phyloP scores from a whole-genome alignment of 2,797 vertebrate species.

The Acanthurus leucopareius region DNA sequence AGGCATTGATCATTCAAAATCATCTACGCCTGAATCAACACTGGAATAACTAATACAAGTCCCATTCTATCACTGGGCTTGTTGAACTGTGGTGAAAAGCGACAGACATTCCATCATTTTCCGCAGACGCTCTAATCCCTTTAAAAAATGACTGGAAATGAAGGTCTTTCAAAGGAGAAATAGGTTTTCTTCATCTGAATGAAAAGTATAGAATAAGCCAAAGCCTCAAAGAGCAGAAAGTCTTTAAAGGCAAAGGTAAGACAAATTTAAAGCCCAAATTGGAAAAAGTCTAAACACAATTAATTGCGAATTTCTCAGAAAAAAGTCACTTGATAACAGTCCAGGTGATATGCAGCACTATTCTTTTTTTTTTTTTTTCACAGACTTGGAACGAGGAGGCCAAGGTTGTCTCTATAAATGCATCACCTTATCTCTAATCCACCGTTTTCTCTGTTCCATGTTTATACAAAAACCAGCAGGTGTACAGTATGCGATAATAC shows the following conservation, averaged over 20 bases:
- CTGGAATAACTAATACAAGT: slow-evolving; percentile 78
- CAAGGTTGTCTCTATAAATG: slow-evolving; percentile 39
- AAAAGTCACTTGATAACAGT: slow-evolving; percentile 41
- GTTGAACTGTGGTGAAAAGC: slow-evolving; percentile 78
- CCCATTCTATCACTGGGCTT: slow-evolving; percentile 73
- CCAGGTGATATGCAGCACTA: slow-evolving; percentile 18
- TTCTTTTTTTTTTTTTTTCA: slow-evolving; percentile 9
- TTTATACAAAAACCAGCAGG: slow-evolving; percentile 69
- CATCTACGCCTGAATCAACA: slow-evolving; percentile 75
- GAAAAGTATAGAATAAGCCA: slow-evolving; percentile 60
- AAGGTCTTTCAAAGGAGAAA: slow-evolving; percentile 81
- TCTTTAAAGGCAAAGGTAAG: slow-evolving; percentile 56
- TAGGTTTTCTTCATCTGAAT: slow-evolving; percentile 78
- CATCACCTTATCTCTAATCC: slow-evolving; percentile 57
- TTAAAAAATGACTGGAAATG: slow-evolving; percentile 79
- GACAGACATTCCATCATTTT: slow-evolving; percentile 80
- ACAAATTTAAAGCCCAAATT: slow-evolving; percentile 69
- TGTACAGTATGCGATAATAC: slow-evolving; percentile 70
- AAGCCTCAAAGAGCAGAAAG: slow-evolving; percentile 65
- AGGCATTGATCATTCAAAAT: slow-evolving; percentile 75
- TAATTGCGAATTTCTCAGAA: slow-evolving; percentile 51
- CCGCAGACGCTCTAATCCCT: slow-evolving; percentile 78
- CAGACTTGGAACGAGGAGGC: slow-evolving; percentile 35
- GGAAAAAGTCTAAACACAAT: slow-evolving; percentile 66
- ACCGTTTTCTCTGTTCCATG: slow-evolving; percentile 35